A percentile compares a stretch with the other conserved stretches of the same genome.
Conservation (phyloP, 1,140 invertebrate genomes). For the silkworm (Bombyx mori) region ASM3026992v2 NC_085117.1:14215001-14215500, state of each 20-base stretch:
- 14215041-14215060: too few species aligned
- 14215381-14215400: slow-evolving; percentile 55
- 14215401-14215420: slow-evolving; percentile 37
- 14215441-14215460: slow-evolving; percentile 58
- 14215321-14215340: slow-evolving; percentile 51
- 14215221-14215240: slow-evolving; percentile 36
- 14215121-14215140: too few species aligned
- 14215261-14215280: slow-evolving; percentile 40
- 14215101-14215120: too few species aligned
- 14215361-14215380: slow-evolving; percentile 57
- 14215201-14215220: slow-evolving; percentile 21
- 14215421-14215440: slow-evolving; percentile 38
- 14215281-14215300: slow-evolving; percentile 47
- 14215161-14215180: slow-evolving; percentile 48
- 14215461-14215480: slow-evolving; percentile 57
- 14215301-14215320: slow-evolving; percentile 40
- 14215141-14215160: too few species aligned
- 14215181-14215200: slow-evolving; percentile 53
- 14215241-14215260: slow-evolving; percentile 33
- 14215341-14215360: slow-evolving; percentile 51
- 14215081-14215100: too few species aligned
- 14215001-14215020: too few species aligned
- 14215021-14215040: too few species aligned
- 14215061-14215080: too few species aligned
- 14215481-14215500: slow-evolving; percentile 61